These are phyloP conservation scores for Etheostoma cragini DNA, from an alignment of 2,113 vertebrate genomes.

Conservation along the genomic window DNA sequence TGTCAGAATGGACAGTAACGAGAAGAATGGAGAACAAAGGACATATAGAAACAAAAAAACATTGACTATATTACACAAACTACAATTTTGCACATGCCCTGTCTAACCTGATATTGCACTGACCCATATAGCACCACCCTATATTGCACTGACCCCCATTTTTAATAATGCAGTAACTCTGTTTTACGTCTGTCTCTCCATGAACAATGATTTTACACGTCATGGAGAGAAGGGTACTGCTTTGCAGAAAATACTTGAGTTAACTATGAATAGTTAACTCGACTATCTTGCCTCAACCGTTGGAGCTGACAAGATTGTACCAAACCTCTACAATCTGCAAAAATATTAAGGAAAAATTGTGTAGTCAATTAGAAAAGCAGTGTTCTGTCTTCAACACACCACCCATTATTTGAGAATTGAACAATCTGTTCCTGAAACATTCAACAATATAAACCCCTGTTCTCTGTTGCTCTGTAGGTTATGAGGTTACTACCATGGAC, in stretches of 20 bases:
- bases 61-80: too few species aligned
- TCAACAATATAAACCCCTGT: not conserved
- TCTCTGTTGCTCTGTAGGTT: constrained; percentile 81
- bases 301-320: not conserved
- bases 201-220: not conserved
- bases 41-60: too few species aligned
- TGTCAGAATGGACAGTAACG: too few species aligned
- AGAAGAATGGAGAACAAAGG: too few species aligned
- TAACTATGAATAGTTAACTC: too few species aligned
- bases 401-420: not conserved
- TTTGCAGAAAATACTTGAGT: not conserved
- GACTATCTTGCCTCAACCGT: not conserved
- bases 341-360: not conserved
- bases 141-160: too few species aligned
- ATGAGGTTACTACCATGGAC: constrained; percentile 98
- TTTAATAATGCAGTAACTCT: too few species aligned
- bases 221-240: not conserved
- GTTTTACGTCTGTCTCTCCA: too few species aligned
- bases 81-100: too few species aligned
- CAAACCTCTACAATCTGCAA: not conserved
- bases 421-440: too few species aligned
- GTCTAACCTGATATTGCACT: too few species aligned
- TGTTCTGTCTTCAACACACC: not conserved
- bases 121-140: too few species aligned
- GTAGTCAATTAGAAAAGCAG: not conserved